Evolutionary conservation across 2,113 vertebrate species (phyloP).

Genomic region (Lucifuga dentata): DNA sequence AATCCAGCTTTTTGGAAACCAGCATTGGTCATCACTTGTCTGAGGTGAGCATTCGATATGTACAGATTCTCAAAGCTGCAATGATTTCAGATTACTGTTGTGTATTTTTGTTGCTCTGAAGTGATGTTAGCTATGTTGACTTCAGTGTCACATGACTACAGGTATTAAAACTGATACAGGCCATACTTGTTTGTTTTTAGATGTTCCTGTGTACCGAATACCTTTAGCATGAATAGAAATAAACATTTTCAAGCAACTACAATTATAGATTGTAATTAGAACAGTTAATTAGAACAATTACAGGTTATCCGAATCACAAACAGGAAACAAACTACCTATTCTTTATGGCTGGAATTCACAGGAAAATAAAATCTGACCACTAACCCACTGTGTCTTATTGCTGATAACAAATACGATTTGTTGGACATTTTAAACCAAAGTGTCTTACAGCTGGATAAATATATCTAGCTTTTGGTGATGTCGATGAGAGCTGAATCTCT

Average conservation of each 20-base stretch:
- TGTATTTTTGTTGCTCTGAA: neutral
- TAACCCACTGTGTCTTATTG: constrained; percentile 42
- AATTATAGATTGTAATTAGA: no score
- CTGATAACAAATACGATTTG: constrained; percentile 3
- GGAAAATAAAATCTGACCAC: constrained; percentile 21
- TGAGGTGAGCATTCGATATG: neutral
- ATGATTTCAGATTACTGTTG: neutral
- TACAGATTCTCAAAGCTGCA: neutral
- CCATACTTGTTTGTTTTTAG: constrained; percentile 8
- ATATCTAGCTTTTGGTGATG: no score
- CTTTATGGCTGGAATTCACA: constrained; percentile 49
- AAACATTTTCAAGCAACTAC: no score
- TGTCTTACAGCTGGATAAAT: constrained; percentile 18
- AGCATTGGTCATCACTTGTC: no score
- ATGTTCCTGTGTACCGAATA: neutral
- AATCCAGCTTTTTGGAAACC: no score
- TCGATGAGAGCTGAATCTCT: no score
- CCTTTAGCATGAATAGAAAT: constrained; percentile 5
- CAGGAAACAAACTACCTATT: constrained; percentile 42
- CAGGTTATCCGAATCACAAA: constrained; percentile 31
- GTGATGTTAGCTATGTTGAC: neutral
- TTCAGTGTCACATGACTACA: neutral
- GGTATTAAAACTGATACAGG: neutral
- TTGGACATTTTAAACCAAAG: constrained; percentile 10
- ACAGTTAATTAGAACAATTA: neutral